These are phyloP conservation scores for Dugesia japonica DNA, from an alignment of 2,888 invertebrate species.

Conservation along the genomic window DNA sequence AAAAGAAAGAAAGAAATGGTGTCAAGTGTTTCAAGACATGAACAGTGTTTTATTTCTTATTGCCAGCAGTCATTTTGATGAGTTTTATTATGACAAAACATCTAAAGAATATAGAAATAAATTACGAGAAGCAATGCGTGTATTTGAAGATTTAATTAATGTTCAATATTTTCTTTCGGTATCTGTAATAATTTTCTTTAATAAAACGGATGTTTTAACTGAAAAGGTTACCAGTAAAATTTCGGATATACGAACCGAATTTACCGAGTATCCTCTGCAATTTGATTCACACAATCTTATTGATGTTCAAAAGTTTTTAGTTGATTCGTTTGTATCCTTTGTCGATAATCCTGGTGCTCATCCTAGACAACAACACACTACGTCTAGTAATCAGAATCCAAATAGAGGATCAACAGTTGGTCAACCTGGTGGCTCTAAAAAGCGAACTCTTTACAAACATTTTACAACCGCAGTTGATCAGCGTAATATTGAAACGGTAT, in stretches of 20 bases:
- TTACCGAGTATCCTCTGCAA: neutral
- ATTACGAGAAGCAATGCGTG: slow-evolving; percentile 25
- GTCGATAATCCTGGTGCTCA: slow-evolving; percentile 20
- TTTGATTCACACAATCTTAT: slow-evolving; percentile 17
- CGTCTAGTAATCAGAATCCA: neutral
- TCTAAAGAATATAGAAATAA: slow-evolving; percentile 29
- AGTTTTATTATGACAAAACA: slow-evolving; percentile 27
- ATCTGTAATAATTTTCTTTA: slow-evolving; percentile 31
- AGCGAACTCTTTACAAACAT: slow-evolving; percentile 28
- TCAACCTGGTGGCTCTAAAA: neutral
- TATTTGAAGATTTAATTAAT: slow-evolving; percentile 32
- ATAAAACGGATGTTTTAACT: slow-evolving; percentile 30
- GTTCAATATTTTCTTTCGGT: slow-evolving; percentile 14
- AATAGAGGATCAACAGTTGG: neutral
- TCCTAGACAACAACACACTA: neutral
- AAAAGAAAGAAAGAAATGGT: slow-evolving; percentile 33
- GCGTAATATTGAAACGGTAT: slow-evolving; percentile 32
- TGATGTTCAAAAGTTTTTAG: slow-evolving; percentile 23
- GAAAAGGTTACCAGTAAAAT: slow-evolving; percentile 11
- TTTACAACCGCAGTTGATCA: slow-evolving; percentile 32
- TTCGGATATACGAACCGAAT: slow-evolving; percentile 20
- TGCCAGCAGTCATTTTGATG: slow-evolving; percentile 33
- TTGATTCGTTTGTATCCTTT: slow-evolving; percentile 24
- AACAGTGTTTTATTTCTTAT: slow-evolving; percentile 32
- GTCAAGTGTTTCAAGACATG: slow-evolving; percentile 31